Base-by-base conservation (phyloP, 2,113 vertebrate genomes). In the Sorex araneus region DNA sequence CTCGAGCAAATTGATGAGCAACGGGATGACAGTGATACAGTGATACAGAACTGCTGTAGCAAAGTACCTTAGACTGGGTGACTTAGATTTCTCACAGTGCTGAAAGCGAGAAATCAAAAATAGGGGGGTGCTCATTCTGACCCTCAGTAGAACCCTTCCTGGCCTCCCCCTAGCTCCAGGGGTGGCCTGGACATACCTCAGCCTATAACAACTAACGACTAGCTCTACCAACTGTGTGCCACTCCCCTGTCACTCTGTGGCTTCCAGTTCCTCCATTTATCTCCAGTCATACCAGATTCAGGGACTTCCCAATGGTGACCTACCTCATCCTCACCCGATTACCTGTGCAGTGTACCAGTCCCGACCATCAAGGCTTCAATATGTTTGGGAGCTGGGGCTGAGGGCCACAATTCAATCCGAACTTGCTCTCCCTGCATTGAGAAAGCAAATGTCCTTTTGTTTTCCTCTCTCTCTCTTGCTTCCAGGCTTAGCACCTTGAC, bases 331-430 rank as follows among this genome's bases (percentile, higher is more conserved):
- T 66, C 23, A 30, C 11, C 25, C 32, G n/a, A 67, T 60, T 63
- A 12, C 23, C 7, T 32, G 76, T 21, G 8, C 9, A 0, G 0
- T 21, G 6, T 1, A 40, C n/a, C 18, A 3, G 30, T 27, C 13
- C 36, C 32, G 1, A 50, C 8, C 25, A 5, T 64, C 70, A 67
- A 45, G 25, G 13, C 45, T 69, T 45, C 15, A 23, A 13, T 2
- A 0, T 25, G 25, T 27, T 28, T 69, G 50, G 18, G 18, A 23
- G 57, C 1, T 19, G 57, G 18, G 57, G 19, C 3, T 12, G 2
- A 19, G 36, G 30, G 3, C 15, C 15, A 47, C 57, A 36, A 19
- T 64, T 30, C n/a, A 10, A 13, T 63, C 45, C 6, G 5, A 2
- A 30, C 2, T n/a, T 32, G 64, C 15, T 69, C 30, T 57, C 27